Conservation (phyloP, 1,140 invertebrate species). For the Acromyrmex heyeri region DNA sequence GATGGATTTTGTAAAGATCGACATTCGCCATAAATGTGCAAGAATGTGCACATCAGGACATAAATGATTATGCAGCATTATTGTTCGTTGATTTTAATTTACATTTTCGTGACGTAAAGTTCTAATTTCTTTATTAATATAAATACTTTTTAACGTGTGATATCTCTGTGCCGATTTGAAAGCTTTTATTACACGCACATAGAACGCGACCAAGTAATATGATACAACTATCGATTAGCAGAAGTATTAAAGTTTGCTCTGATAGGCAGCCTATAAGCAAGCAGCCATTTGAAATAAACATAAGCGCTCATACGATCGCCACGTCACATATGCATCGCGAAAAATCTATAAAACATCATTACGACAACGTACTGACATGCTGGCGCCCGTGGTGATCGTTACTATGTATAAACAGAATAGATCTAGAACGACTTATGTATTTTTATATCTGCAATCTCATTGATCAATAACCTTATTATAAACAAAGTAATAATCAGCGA, state of each 20-base stretch:
- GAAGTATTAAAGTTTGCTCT: conserved; percentile 57
- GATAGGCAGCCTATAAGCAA: conserved; percentile 65
- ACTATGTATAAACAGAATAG: conserved; percentile 64
- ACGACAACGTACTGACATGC: conserved; percentile 80
- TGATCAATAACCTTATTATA: conserved; percentile 51
- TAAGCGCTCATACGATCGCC: conserved; percentile 81
- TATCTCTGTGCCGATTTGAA: background rate
- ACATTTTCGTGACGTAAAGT: background rate
- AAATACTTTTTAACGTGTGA: background rate
- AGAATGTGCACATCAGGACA: background rate
- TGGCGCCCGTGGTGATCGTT: conserved; percentile 76
- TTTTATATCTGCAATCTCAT: conserved; percentile 77
- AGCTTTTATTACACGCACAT: conserved; percentile 3
- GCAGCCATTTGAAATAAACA: conserved; percentile 82
- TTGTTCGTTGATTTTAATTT: conserved; percentile 6
- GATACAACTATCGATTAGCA: conserved; percentile 58
- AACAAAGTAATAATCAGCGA: background rate
- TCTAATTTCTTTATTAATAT: background rate
- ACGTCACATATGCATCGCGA: conserved; percentile 82
- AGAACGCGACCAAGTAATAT: conserved; percentile 44
- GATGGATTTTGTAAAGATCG: conserved; percentile 33
- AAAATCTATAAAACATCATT: conserved; percentile 83
- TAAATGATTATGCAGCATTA: conserved; percentile 6
- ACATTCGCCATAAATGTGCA: conserved; percentile 6
- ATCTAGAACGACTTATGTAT: conserved; percentile 70